Conservation (phyloP, 2,113 vertebrate species). For the Polypterus bichir region DNA sequence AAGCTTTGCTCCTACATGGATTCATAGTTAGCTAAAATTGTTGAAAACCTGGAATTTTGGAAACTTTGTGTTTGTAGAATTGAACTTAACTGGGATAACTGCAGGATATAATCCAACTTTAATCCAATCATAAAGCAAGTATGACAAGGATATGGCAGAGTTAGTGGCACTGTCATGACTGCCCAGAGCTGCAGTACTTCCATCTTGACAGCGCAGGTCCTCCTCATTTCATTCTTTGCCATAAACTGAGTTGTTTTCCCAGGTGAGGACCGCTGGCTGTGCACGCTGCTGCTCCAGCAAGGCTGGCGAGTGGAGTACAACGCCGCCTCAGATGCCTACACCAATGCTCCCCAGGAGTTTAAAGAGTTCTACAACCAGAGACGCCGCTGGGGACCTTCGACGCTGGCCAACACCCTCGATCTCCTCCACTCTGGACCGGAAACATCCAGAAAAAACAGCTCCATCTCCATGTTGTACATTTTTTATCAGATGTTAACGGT, state of each 20-base stretch:
- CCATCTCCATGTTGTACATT: slow-evolving; percentile 57
- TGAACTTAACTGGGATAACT: too few relatives aligned
- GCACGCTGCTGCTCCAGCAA: slow-evolving; percentile 58
- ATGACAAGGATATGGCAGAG: too few relatives aligned
- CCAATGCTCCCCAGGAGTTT: slow-evolving; percentile 63
- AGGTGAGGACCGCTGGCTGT: slow-evolving; percentile 71
- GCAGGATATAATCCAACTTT: too few relatives aligned
- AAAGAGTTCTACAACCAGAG: slow-evolving; percentile 69
- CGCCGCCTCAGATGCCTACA: slow-evolving; percentile 63
- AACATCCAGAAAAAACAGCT: slow-evolving; percentile 52
- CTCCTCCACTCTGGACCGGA: slow-evolving; percentile 49
- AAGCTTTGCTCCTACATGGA: too few relatives aligned
- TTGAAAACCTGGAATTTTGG: too few relatives aligned
- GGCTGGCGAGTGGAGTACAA: slow-evolving; percentile 69
- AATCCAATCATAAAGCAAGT: too few relatives aligned
- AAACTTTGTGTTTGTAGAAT: too few relatives aligned
- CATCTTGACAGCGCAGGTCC: background rate
- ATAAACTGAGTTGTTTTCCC: background rate
- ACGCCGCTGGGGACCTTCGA: slow-evolving; percentile 61
- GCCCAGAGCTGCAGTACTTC: too few relatives aligned
- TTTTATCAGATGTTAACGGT: slow-evolving; percentile 62
- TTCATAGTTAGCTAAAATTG: too few relatives aligned
- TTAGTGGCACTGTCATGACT: too few relatives aligned
- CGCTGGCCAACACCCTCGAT: slow-evolving; percentile 60
- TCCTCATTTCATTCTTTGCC: background rate